Evolutionary conservation across 1,140 invertebrate genomes (phyloP).

Genomic region (Coelopa frigida): DNA sequence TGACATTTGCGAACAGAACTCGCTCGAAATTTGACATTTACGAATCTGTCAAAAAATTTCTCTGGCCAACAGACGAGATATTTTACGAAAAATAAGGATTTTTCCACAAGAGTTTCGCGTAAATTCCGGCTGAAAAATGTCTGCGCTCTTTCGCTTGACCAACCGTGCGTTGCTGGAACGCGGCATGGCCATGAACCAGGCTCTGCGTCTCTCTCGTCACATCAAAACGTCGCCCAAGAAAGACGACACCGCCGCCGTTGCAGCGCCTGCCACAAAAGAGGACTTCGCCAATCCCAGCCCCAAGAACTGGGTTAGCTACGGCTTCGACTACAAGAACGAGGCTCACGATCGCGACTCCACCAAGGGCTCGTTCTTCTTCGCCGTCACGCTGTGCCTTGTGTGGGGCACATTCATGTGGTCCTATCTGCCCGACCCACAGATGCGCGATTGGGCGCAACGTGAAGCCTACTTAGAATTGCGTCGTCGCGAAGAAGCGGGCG

Average conservation of each 20-base stretch:
- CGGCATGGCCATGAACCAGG: conserved; percentile 16
- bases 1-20: too few relatives aligned
- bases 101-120: conserved; percentile 17
- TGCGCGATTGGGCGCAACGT: conserved; percentile 75
- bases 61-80: too few relatives aligned
- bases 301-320: conserved; percentile 78
- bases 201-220: conserved; percentile 15
- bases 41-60: conserved; percentile 9
- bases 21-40: too few relatives aligned
- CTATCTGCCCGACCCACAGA: conserved; percentile 70
- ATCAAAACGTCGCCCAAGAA: conserved; percentile 45
- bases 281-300: conserved; percentile 43
- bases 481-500: conserved; percentile 73
- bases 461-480: conserved; percentile 88
- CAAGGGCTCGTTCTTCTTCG: conserved; percentile 61
- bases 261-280: conserved; percentile 30
- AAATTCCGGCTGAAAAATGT: conserved; percentile 27
- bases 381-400: conserved; percentile 61
- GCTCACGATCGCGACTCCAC: conserved; percentile 58
- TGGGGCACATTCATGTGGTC: conserved; percentile 54
- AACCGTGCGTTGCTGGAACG: conserved; percentile 32
- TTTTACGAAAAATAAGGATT: conserved; percentile 16
- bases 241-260: conserved; percentile 29
- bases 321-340: conserved; percentile 58
- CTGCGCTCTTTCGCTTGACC: conserved; percentile 36